phyloP scores from a whole-genome alignment of 2,113 vertebrate genomes.

The Bettongia penicillata region DNA sequence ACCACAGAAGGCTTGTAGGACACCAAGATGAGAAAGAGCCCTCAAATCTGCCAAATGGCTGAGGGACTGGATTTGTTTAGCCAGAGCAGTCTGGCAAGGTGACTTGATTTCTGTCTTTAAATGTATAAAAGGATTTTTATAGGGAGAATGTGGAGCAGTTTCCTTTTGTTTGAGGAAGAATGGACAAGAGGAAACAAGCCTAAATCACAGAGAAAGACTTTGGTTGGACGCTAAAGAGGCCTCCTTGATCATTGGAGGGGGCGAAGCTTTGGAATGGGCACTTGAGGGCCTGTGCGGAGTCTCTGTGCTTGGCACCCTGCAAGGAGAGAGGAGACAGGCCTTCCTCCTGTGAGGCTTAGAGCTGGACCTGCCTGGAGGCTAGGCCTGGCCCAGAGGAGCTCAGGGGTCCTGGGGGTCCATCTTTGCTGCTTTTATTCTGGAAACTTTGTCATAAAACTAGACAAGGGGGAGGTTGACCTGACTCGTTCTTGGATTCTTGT shows the following conservation, averaged over 20 bases:
- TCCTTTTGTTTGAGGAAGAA: conserved; percentile 12
- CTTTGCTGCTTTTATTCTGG: background rate
- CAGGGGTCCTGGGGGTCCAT: background rate
- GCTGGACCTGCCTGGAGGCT: background rate
- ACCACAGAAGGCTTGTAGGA: no score
- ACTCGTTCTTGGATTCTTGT: background rate
- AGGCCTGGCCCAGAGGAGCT: background rate
- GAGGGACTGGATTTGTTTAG: conserved; percentile 12
- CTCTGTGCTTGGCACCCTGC: background rate
- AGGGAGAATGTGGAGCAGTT: background rate
- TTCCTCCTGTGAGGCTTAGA: background rate
- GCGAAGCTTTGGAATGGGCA: background rate
- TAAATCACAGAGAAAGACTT: conserved; percentile 6
- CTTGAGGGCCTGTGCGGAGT: background rate
- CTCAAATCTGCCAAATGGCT: background rate
- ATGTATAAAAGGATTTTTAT: background rate
- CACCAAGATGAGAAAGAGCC: no score
- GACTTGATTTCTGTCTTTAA: conserved; percentile 27
- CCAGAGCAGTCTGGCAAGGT: background rate
- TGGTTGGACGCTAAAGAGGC: background rate
- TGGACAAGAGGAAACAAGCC: background rate
- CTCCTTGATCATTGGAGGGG: background rate
- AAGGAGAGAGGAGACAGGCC: background rate
- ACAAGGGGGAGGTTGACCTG: background rate
- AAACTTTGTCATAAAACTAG: background rate